Evolutionary conservation across 2,888 invertebrate genomes (phyloP).

Genomic region (Shargacucullia verbasci): DNA sequence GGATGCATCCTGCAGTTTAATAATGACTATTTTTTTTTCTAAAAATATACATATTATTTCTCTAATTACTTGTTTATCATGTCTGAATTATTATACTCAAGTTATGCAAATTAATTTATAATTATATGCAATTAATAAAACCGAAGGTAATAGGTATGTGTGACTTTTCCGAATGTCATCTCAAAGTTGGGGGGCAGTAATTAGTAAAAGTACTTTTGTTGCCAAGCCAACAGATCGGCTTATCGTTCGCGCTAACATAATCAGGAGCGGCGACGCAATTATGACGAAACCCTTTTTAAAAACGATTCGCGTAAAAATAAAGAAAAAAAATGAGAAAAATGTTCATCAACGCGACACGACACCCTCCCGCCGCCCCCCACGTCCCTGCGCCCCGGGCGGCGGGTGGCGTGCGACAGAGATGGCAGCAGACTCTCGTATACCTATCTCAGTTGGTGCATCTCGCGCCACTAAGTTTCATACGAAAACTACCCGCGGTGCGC

Average conservation of each 20-base stretch:
- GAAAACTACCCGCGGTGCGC: slow-evolving; percentile 88
- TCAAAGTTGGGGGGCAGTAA: slow-evolving; percentile 26
- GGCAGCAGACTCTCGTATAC: slow-evolving; percentile 62
- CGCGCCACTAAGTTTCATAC: slow-evolving; percentile 86
- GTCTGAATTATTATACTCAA: slow-evolving; percentile 21
- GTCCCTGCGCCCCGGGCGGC: slow-evolving; percentile 77
- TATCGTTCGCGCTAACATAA: slow-evolving; percentile 82
- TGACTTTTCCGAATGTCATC: slow-evolving; percentile 19
- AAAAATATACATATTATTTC: slow-evolving; percentile 9
- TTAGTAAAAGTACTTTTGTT: slow-evolving; percentile 48
- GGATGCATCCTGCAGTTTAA: too few relatives aligned
- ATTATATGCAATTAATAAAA: slow-evolving; percentile 41
- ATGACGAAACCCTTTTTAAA: slow-evolving; percentile 89
- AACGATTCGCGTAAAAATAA: slow-evolving; percentile 88
- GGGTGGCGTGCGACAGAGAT: slow-evolving; percentile 78
- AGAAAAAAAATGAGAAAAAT: slow-evolving; percentile 88
- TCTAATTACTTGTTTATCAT: slow-evolving; percentile 33
- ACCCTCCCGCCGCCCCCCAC: slow-evolving; percentile 71
- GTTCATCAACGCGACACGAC: slow-evolving; percentile 89
- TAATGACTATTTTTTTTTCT: too few relatives aligned
- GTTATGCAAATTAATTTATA: slow-evolving; percentile 46
- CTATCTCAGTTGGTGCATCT: slow-evolving; percentile 79
- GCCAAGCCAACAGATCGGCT: slow-evolving; percentile 62
- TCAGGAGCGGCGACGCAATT: slow-evolving; percentile 85
- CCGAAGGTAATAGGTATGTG: slow-evolving; percentile 23